A percentile compares a stretch with the other conserved stretches of the same genome.
Conservation (phyloP, 2,888 invertebrate species). For the Mamestra brassicae region DNA sequence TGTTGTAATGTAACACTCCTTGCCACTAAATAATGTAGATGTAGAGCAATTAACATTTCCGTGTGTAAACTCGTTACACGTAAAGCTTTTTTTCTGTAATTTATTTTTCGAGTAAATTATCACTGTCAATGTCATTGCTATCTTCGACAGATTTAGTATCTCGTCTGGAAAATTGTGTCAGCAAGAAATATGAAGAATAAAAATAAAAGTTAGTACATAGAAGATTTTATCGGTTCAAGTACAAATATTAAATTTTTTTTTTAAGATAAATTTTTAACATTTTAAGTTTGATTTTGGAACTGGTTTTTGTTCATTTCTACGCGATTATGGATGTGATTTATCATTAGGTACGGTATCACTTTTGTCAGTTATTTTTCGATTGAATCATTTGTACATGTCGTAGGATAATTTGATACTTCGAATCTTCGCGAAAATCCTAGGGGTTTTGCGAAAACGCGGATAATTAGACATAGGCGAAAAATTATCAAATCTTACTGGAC, state of each 20-base stretch:
- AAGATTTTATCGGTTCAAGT: not conserved
- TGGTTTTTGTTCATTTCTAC: not conserved
- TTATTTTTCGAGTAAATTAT: conserved; percentile 5
- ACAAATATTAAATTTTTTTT: not conserved
- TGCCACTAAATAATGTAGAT: not conserved
- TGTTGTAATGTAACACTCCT: not conserved
- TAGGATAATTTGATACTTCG: no score
- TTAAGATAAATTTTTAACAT: not conserved
- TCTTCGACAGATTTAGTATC: not conserved
- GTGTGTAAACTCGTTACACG: conserved; percentile 35
- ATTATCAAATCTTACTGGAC: no score
- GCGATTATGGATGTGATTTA: not conserved
- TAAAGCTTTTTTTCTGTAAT: not conserved
- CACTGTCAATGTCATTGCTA: conserved; percentile 49
- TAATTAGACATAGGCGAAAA: no score
- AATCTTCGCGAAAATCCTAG: no score
- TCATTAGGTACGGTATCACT: not conserved
- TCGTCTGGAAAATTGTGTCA: not conserved
- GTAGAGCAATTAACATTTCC: not conserved
- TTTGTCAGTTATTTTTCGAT: not conserved
- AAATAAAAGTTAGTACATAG: conserved; percentile 42
- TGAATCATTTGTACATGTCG: no score
- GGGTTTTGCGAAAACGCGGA: no score
- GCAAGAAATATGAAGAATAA: conserved; percentile 42
- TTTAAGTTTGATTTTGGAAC: no score